These are phyloP conservation scores for Dolichotis patagonum DNA, from an alignment of 2,113 vertebrate genomes.

Conservation along the genomic window DNA sequence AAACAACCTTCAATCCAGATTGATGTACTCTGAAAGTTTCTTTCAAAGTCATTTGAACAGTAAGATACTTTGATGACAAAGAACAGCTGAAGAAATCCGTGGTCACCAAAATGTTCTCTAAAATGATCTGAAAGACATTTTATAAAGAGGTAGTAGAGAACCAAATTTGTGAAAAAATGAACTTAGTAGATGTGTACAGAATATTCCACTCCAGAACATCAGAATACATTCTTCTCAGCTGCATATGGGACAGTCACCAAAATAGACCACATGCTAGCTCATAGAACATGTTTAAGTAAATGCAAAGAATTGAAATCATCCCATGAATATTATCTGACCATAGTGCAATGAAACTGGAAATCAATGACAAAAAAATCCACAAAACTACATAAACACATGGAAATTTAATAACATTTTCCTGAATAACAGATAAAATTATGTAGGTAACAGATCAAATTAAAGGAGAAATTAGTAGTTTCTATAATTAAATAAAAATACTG, in stretches of 20 bases:
- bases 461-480: not conserved
- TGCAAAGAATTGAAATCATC: not conserved
- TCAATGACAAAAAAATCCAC: not conserved
- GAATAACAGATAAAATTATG: not conserved
- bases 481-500: not conserved
- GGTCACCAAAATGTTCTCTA: not conserved
- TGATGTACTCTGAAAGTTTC: not conserved
- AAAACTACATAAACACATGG: not conserved
- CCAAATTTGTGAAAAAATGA: not conserved
- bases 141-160: not conserved
- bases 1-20: not conserved
- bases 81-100: not conserved
- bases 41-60: not conserved
- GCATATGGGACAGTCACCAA: not conserved
- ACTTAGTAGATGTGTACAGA: not conserved
- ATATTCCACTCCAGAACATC: not conserved
- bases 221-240: not conserved
- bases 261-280: not conserved
- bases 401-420: not conserved
- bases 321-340: not conserved
- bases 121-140: not conserved
- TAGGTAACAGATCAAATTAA: not conserved
- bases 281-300: not conserved
- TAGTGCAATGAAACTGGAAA: not conserved
- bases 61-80: not conserved